These are phyloP conservation scores for Ferrisia virgata DNA, from an alignment of 2,888 invertebrate genomes.

Conservation along the genomic window DNA sequence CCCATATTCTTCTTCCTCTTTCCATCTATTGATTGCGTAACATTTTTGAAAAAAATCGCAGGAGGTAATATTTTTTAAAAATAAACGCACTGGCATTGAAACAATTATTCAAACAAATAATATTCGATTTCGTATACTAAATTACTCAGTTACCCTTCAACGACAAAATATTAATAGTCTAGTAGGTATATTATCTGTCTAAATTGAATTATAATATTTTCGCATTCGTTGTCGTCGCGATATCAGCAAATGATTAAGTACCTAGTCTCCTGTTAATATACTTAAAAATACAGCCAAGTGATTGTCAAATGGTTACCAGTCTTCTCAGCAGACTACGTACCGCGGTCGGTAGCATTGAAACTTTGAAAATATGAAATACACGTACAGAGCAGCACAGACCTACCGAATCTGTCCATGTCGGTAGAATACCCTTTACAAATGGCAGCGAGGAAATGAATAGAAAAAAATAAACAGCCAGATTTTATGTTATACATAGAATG, in stretches of 20 bases:
- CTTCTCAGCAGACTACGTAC: background rate
- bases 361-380: too few species aligned
- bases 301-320: background rate
- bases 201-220: conserved; percentile 17
- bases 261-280: too few species aligned
- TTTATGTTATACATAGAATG: background rate
- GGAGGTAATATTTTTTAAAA: too few species aligned
- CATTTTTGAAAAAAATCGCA: too few species aligned
- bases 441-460: background rate
- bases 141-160: too few species aligned
- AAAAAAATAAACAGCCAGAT: background rate
- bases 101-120: background rate
- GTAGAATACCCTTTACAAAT: background rate
- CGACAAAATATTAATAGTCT: background rate
- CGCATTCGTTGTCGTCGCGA: background rate
- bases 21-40: too few species aligned
- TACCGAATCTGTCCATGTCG: background rate
- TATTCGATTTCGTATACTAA: background rate
- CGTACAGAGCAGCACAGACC: background rate
- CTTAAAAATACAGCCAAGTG: background rate
- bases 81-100: background rate
- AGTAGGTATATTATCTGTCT: too few species aligned
- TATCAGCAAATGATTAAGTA: conserved; percentile 12
- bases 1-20: too few species aligned
- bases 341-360: background rate